These are phyloP conservation scores for Dufourea novaeangliae DNA, from an alignment of 1,140 invertebrate species.

Conservation along the genomic window DNA sequence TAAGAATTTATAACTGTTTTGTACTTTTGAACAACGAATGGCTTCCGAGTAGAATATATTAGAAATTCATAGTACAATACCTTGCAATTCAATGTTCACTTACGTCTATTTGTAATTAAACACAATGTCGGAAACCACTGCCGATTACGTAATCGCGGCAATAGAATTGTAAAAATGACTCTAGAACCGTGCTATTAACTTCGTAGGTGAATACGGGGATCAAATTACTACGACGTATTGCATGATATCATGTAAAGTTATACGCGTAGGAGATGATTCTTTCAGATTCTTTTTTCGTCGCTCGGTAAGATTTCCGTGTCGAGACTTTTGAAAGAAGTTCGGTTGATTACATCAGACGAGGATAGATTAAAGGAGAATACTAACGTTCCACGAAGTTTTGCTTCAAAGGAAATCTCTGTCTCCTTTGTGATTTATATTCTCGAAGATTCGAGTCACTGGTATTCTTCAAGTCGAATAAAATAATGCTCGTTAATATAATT, in stretches of 20 bases:
- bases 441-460: too few relatives aligned
- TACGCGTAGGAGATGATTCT: background rate
- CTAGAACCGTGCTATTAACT: background rate
- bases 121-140: background rate
- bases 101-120: background rate
- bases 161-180: conserved; percentile 25
- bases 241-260: background rate
- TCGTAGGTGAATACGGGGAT: background rate
- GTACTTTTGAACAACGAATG: too few relatives aligned
- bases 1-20: too few relatives aligned
- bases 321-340: background rate
- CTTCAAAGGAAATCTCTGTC: background rate
- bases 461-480: too few relatives aligned
- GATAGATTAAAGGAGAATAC: background rate
- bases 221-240: background rate
- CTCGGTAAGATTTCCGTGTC: too few relatives aligned
- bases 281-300: background rate
- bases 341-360: background rate
- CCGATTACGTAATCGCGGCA: background rate
- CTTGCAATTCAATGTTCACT: too few relatives aligned
- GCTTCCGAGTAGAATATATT: too few relatives aligned
- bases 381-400: background rate
- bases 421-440: too few relatives aligned
- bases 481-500: too few relatives aligned
- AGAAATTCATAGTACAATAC: too few relatives aligned